Percentiles rank a stretch among this genome's conserved stretches.
These are phyloP conservation scores for Ctenosaura bakeri DNA, from an alignment of 2,797 vertebrate genomes.

Conservation along the genomic window DNA sequence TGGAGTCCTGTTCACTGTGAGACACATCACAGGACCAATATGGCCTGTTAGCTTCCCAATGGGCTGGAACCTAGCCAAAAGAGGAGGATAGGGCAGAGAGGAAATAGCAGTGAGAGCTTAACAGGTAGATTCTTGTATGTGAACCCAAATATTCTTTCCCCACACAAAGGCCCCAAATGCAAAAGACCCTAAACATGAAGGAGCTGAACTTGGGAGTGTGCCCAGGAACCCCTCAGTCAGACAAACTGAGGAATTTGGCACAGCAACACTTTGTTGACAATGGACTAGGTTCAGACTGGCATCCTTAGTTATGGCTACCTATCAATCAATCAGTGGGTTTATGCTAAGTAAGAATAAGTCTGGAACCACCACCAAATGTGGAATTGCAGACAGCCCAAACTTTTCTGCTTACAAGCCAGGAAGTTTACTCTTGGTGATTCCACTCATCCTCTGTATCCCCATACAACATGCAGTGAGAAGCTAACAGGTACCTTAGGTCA, in stretches of 20 bases:
- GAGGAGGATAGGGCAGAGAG: not conserved
- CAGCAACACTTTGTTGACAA: no score
- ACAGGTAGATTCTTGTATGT: not conserved
- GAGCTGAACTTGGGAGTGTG: not conserved
- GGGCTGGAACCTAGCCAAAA: conserved; percentile 87
- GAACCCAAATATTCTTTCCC: no score
- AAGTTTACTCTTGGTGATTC: not conserved
- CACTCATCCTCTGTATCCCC: not conserved
- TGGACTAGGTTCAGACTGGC: no score
- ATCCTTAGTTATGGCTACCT: no score
- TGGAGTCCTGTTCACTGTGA: conserved; percentile 91
- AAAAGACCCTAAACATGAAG: not conserved
- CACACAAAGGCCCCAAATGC: not conserved
- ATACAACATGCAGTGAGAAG: not conserved
- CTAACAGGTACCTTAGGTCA: not conserved
- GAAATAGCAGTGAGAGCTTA: not conserved
- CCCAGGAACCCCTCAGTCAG: not conserved
- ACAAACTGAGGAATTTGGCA: no score
- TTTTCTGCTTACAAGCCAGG: not conserved
- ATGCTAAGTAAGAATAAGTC: no score
- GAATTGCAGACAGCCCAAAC: not conserved
- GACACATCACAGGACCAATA: conserved; percentile 96
- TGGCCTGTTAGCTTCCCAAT: conserved; percentile 94
- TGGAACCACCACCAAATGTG: no score
- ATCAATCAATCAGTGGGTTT: no score